A percentile compares a stretch with the other conserved stretches of the same genome.
phyloP scores from a whole-genome alignment of 2,888 invertebrate species.

The Diarsia mendica region DNA sequence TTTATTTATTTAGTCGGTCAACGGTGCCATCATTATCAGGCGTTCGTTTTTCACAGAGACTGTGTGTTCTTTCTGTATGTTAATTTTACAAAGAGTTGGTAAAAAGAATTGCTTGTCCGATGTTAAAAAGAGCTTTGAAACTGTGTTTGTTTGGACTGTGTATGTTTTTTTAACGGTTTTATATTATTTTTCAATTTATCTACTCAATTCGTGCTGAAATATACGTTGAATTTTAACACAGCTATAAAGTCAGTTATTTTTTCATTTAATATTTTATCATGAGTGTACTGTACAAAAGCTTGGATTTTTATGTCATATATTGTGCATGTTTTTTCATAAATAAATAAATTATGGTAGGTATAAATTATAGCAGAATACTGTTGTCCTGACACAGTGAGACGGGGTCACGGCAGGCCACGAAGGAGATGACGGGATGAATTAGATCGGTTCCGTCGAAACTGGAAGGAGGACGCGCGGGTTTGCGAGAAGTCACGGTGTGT shows the following conservation, averaged over 20 bases:
- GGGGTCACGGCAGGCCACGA: no score
- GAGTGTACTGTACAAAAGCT: no score
- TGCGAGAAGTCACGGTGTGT: no score
- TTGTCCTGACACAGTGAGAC: no score
- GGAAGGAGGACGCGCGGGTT: no score
- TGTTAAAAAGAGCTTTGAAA: background rate
- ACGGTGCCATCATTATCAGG: constrained; percentile 7
- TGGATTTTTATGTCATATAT: no score
- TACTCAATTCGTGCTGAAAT: background rate
- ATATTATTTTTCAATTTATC: background rate
- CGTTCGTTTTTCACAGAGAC: constrained; percentile 4
- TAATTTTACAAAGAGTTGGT: background rate
- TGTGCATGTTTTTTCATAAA: no score
- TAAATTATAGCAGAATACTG: no score
- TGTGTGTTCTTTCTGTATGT: background rate
- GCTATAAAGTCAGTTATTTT: background rate
- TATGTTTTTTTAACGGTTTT: background rate
- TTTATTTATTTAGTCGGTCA: constrained; percentile 13
- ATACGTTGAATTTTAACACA: background rate
- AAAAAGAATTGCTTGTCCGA: background rate
- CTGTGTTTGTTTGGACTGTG: background rate
- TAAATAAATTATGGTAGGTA: no score
- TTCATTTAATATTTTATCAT: no score
- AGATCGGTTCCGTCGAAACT: no score
- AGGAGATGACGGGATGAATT: no score